Conservation (phyloP, 2,888 invertebrate genomes). For the Chironomus tentans region DNA sequence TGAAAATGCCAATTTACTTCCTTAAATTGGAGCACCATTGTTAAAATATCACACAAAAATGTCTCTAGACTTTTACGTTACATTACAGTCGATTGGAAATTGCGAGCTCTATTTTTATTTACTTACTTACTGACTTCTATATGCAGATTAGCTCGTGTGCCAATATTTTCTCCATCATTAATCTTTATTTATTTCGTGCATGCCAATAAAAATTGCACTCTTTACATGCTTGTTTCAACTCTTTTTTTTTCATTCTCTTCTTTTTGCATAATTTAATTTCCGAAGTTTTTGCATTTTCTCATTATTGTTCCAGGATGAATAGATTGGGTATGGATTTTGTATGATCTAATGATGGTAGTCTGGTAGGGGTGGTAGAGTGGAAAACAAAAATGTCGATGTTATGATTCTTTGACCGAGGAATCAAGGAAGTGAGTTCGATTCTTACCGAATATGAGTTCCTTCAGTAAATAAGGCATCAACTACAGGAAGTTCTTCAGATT, state of each 20-base stretch:
- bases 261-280: constrained; percentile 26
- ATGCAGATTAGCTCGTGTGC: constrained; percentile 22
- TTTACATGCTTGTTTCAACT: not conserved
- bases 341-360: no score
- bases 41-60: constrained; percentile 9
- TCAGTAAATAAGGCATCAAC: no score
- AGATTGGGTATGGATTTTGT: no score
- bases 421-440: no score
- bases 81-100: no score
- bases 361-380: no score
- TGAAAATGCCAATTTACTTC: not conserved
- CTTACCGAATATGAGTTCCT: no score
- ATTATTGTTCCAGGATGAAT: not conserved
- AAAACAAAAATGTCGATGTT: no score
- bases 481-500: no score
- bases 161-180: constrained; percentile 9
- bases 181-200: not conserved
- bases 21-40: constrained; percentile 2
- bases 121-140: not conserved
- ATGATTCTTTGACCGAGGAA: no score
- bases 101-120: no score
- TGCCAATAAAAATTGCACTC: constrained; percentile 12
- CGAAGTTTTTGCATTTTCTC: not conserved
- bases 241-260: not conserved
- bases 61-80: not conserved